Evolutionary conservation across 2,888 invertebrate species (phyloP).

Genomic region (Leptopilina drosophilae): DNA sequence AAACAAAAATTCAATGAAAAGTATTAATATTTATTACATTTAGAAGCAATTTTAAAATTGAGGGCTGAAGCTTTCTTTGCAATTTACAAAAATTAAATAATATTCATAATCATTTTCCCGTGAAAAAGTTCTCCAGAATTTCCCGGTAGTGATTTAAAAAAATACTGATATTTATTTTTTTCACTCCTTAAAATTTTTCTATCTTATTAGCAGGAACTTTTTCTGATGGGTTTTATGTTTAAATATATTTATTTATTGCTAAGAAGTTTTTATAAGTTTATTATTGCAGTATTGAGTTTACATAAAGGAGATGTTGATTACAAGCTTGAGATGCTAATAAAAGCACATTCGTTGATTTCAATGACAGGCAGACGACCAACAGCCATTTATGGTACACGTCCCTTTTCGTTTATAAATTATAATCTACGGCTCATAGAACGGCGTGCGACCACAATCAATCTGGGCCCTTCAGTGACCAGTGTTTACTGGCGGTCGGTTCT

Average conservation of each 20-base stretch:
- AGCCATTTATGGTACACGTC: slow-evolving; percentile 27
- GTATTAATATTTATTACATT: no score
- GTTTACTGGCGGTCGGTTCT: slow-evolving; percentile 20
- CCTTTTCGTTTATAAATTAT: slow-evolving; percentile 33
- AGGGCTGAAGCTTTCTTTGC: no score
- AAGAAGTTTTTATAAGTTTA: neutral
- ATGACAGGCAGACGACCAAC: slow-evolving; percentile 1
- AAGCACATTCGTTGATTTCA: slow-evolving; percentile 29
- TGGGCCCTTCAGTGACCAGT: slow-evolving; percentile 21
- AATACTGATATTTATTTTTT: no score
- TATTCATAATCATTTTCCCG: no score
- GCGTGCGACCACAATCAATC: slow-evolving; percentile 38
- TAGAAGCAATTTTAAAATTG: no score
- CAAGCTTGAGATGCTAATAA: slow-evolving; percentile 12
- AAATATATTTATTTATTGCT: neutral
- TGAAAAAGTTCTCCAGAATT: no score
- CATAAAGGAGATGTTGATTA: slow-evolving; percentile 15
- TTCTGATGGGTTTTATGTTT: neutral
- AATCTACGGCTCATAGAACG: slow-evolving; percentile 24
- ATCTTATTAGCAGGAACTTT: no score
- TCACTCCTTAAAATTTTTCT: no score
- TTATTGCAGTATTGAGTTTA: neutral
- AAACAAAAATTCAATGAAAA: no score
- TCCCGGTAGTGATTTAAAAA: no score
- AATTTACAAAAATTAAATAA: no score